Conservation (phyloP, 1,140 invertebrate species). For the Drosophila kanapiae region DNA sequence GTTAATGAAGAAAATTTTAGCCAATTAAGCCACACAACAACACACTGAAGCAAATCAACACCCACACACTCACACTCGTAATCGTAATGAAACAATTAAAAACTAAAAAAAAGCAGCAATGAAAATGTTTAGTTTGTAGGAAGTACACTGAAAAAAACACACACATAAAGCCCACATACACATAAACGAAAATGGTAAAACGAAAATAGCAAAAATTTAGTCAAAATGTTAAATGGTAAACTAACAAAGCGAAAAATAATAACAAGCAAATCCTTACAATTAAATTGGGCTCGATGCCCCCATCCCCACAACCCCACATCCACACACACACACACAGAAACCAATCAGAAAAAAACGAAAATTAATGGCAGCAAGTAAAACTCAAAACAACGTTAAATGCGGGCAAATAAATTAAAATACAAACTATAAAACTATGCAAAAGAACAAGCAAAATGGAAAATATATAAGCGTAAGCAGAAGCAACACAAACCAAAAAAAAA, state of each 20-base stretch:
- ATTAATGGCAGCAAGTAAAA: slow-evolving; percentile 41
- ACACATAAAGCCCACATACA: slow-evolving; percentile 42
- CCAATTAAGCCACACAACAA: slow-evolving; percentile 65
- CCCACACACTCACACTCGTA: slow-evolving; percentile 46
- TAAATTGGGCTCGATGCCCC: slow-evolving; percentile 36
- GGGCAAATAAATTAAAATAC: slow-evolving; percentile 47
- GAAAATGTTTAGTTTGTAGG: slow-evolving; percentile 78
- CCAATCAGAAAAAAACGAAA: slow-evolving; percentile 30
- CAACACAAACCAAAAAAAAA: slow-evolving; percentile 34
- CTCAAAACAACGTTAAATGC: slow-evolving; percentile 51
- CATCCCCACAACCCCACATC: not conserved
- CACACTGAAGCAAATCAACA: slow-evolving; percentile 47
- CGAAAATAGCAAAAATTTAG: slow-evolving; percentile 76
- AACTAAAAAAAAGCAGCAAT: slow-evolving; percentile 49
- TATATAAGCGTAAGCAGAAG: slow-evolving; percentile 42
- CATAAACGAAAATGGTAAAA: slow-evolving; percentile 44
- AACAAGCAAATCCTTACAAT: too few species aligned
- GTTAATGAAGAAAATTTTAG: slow-evolving; percentile 64
- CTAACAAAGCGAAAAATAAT: slow-evolving; percentile 45
- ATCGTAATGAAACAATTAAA: slow-evolving; percentile 53
- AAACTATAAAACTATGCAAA: slow-evolving; percentile 57
- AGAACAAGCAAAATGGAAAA: slow-evolving; percentile 50
- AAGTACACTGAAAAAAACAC: slow-evolving; percentile 71
- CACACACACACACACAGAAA: slow-evolving; percentile 8
- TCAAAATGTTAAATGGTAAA: slow-evolving; percentile 81